Conservation (phyloP, 1,140 invertebrate genomes). For the Kradibia gibbosae region DNA sequence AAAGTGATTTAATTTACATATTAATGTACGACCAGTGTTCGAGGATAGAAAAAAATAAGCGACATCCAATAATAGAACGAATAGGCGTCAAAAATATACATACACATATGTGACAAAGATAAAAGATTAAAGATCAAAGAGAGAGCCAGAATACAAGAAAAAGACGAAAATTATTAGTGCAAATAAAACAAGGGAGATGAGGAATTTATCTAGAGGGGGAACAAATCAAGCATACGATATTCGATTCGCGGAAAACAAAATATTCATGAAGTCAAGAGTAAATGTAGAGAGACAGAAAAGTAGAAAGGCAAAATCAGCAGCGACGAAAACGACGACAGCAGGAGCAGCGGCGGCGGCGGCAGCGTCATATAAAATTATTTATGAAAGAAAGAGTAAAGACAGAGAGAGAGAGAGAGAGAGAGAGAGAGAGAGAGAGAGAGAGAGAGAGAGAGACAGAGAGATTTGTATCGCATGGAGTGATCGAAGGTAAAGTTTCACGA, state of each 20-base stretch:
- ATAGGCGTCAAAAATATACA: neutral
- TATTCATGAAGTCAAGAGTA: constrained; percentile 27
- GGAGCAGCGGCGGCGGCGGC: neutral
- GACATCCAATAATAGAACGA: neutral
- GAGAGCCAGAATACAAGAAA: neutral
- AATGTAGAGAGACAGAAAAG: constrained; percentile 1
- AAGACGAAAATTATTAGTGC: neutral
- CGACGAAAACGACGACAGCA: no score
- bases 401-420: constrained; percentile 4
- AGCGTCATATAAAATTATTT: constrained; percentile 43
- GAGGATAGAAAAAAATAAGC: neutral
- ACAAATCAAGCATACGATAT: constrained; percentile 11
- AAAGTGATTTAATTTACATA: neutral
- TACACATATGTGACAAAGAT: neutral
- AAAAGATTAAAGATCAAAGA: constrained; percentile 20
- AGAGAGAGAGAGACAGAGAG: neutral
- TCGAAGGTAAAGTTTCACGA: constrained; percentile 39
- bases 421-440: neutral
- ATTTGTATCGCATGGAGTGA: neutral
- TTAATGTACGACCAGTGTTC: neutral
- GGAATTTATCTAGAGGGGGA: constrained; percentile 11
- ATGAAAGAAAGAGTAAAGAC: neutral
- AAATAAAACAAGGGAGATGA: neutral
- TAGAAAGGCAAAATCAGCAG: neutral
- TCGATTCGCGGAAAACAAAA: constrained; percentile 41